Evolutionary conservation across 2,888 invertebrate species (phyloP).

Genomic region (Acleris sparsana): DNA sequence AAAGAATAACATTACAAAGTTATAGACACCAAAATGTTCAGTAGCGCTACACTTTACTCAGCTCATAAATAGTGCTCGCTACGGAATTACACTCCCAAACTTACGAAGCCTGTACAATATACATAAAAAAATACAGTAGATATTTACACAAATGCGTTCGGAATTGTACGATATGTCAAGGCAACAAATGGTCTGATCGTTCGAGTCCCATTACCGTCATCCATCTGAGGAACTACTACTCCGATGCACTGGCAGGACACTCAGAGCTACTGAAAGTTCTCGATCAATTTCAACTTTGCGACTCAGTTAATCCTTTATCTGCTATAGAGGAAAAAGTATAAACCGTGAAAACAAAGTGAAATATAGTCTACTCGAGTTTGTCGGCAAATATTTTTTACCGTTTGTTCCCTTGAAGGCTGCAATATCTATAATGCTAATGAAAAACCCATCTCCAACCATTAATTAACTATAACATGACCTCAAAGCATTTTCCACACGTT

Average conservation of each 20-base stretch:
- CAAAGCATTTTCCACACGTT: constrained; percentile 32
- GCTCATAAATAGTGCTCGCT: constrained; percentile 15
- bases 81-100: constrained; percentile 26
- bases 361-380: not conserved
- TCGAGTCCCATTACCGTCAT: constrained; percentile 12
- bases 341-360: constrained; percentile 7
- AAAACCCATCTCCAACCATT: constrained; percentile 14
- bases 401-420: constrained; percentile 17
- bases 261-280: constrained; percentile 6
- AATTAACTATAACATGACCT: constrained; percentile 2
- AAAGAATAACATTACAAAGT: constrained; percentile 43
- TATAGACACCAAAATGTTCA: constrained; percentile 36
- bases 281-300: constrained; percentile 19
- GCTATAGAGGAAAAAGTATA: constrained; percentile 22
- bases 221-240: constrained; percentile 7
- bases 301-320: constrained; percentile 20
- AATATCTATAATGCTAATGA: constrained; percentile 18
- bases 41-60: constrained; percentile 43
- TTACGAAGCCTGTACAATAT: constrained; percentile 38
- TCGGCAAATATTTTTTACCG: constrained; percentile 1
- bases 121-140: constrained; percentile 21
- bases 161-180: constrained; percentile 36
- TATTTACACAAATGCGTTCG: constrained; percentile 21
- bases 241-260: not conserved
- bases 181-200: constrained; percentile 43